Conservation (phyloP, 2,797 vertebrate genomes). For the Bucorvus abyssinicus region DNA sequence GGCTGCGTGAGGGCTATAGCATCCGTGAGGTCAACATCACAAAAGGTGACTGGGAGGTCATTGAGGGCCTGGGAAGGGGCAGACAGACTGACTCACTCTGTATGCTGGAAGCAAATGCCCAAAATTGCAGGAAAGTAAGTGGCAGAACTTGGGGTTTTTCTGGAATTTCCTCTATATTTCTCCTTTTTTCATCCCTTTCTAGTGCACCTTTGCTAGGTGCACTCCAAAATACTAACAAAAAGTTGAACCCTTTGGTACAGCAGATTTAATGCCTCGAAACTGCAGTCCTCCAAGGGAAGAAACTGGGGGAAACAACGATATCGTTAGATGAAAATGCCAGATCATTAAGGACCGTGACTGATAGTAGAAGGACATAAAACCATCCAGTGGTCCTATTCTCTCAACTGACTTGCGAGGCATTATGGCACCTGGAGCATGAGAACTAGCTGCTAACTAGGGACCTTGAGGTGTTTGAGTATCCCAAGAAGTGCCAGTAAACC, state of each 20-base stretch:
- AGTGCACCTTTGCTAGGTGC: not conserved
- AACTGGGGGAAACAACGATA: not conserved
- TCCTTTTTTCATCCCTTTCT: not conserved
- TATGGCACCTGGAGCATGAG: not conserved
- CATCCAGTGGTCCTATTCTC: not conserved
- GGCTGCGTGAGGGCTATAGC: conserved; percentile 95
- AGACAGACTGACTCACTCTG: not conserved
- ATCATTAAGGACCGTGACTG: not conserved
- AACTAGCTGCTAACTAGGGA: not conserved
- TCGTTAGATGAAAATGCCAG: not conserved
- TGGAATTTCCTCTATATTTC: not conserved
- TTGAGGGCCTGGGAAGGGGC: not conserved
- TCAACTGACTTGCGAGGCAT: not conserved
- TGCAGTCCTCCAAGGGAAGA: not conserved
- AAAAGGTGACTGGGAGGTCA: conserved; percentile 82
- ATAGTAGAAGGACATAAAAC: not conserved
- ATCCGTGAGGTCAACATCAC: conserved; percentile 92
- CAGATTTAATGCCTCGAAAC: not conserved
- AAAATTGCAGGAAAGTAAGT: not conserved
- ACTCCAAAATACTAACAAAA: not conserved
- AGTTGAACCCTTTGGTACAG: not conserved
- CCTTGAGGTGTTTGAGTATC: not conserved
- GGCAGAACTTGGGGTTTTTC: not conserved
- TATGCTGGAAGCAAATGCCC: not conserved
- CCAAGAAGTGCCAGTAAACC: not conserved